Evolutionary conservation across 2,797 vertebrate species (phyloP).

Genomic region (Siniperca obscura): DNA sequence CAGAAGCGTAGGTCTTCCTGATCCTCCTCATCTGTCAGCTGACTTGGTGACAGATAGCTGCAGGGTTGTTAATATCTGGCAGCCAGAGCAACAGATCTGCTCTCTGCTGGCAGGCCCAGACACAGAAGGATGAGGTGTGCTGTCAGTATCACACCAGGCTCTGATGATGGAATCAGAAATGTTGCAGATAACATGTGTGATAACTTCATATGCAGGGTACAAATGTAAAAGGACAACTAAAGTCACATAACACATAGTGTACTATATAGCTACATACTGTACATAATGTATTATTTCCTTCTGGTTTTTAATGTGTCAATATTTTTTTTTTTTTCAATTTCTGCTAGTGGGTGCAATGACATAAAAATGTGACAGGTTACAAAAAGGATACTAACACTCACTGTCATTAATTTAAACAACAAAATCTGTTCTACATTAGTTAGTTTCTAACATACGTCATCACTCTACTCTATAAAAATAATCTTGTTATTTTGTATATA

Average conservation of each 20-base stretch:
- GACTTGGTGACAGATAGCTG: constrained; percentile 45
- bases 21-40: constrained; percentile 48
- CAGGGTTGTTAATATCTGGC: constrained; percentile 40
- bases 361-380: neutral
- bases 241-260: neutral
- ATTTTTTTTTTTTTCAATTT: neutral
- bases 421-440: neutral
- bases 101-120: constrained; percentile 20
- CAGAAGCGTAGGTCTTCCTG: constrained; percentile 4
- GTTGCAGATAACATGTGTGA: neutral
- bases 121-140: constrained; percentile 38
- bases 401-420: neutral
- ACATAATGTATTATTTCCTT: neutral
- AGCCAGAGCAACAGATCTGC: constrained; percentile 33
- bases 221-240: neutral
- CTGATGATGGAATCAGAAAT: neutral
- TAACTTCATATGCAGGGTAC: too few relatives aligned
- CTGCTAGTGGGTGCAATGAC: neutral
- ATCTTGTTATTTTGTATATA: neutral
- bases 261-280: neutral
- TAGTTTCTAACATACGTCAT: neutral
- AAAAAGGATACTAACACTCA: neutral
- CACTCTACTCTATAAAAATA: neutral
- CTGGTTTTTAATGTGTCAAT: neutral
- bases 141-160: constrained; percentile 32